Base-by-base conservation (phyloP, 2,888 invertebrate genomes). In the Psococerastis gibbosa region DNA sequence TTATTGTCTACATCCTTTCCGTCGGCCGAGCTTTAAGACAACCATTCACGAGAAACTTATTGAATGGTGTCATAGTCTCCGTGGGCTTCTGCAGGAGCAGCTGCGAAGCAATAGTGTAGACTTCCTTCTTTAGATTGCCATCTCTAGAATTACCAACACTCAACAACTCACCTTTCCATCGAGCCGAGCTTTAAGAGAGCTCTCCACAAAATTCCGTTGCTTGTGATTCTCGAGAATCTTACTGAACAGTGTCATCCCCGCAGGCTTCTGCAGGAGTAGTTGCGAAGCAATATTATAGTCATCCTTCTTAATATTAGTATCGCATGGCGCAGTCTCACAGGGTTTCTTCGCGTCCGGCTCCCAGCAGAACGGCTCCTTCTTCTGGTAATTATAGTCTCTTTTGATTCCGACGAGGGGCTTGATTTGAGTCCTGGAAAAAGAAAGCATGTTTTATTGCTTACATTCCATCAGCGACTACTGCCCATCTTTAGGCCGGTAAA, bases 331-430 rank as follows among this genome's bases (percentile, higher is more conserved):
- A 57, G 57, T 55, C 56, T 60, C 44, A 53, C 52, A 49, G 47
- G 55, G 46, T 56, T 54, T 48, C 52, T 56, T 22, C 58, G 33
- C 32, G 58, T 61, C 46, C 59, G 60, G 49, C 58, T 60, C 47
- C 59, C 60, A 49, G 58, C 59, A 22, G 20, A 31, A 38, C 20
- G 15, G 32, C 17, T 47, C 35, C 32, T 41, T 41, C 23, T 46
- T 44, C 51, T 51, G 44, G 41, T 34, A n/a, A 27, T 3, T 0
- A 41, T 45, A 42, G 31, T 31, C 44, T 22, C 13, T 5, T 15
- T 32, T 43, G 33, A 43, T 22, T 27, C 27, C 42, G 35, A 57
- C 55, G 47, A 51, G 53, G 2, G 55, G 51, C 54, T 57, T 31
- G 50, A 43, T n/a, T 48, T 46, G 13, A 52, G 52, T n/a, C n/a